Evolutionary conservation across 2,888 invertebrate species (phyloP), one percentile per base, ranked within the genome.

Genomic region (Andrena camellia): DNA sequence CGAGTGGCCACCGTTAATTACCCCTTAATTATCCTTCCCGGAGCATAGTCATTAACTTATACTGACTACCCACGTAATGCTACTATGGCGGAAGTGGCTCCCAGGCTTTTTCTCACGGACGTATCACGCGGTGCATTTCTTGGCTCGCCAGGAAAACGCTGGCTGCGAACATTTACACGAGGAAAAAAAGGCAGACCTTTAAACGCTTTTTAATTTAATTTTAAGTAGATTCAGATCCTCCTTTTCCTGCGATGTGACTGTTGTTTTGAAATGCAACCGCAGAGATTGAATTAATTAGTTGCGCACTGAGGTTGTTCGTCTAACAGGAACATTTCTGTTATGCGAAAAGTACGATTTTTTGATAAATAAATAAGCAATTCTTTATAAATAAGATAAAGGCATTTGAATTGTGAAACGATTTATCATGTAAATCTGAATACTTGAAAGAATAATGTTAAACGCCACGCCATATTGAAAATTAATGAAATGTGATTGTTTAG

Each of bases 11-110:
- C 77, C 83, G 86, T 86, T 89, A 89, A 88, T 88, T 88, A 88
- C 83, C 78, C 72, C 83, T 88, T 87, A 85, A 88, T 87, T 89
- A 88, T 86, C 86, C 81, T 81, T 80, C 78, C 70, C 70, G 70
- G 80, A 74, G 71, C 74, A 72, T 57, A 73, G 85, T 81, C 89
- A 85, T 87, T 87, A 88, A 84, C 85, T 86, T 84, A 83, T 79
- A 72, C 79, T 23, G 67, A 69, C 78, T 78, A 64, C 75, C 78
- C 57, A 68, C 80, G 86, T 86, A 88, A 88, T 74, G 84, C 81
- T 72, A 69, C 81, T 52, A 70, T 81, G 68, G 76, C 81, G 76
- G 64, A 76, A 81, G 71, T 60, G 52, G 62, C 35, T 59, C 62
- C 59, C n/a, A 72, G 31, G 42, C 52, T 79, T 77, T 85, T 81